Evolutionary conservation across 2,113 vertebrate genomes (phyloP), one percentile per base, ranked within the genome.

Genomic region (Tenrec ecaudatus): DNA sequence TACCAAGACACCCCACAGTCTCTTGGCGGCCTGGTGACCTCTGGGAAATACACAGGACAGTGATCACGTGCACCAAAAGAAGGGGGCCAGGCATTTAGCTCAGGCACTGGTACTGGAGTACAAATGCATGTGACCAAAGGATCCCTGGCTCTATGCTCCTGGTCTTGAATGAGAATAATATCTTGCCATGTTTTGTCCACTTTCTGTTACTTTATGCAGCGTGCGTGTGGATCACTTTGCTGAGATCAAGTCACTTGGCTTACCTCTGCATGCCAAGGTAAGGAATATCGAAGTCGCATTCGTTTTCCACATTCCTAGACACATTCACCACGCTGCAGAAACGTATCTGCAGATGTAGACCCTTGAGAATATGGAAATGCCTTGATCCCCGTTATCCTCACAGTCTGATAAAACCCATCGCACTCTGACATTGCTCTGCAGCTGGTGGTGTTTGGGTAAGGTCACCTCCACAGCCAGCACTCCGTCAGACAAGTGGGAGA

Each of bases 211-310:
- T 20, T 47, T 82, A 73, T 3, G 11, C 33, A 92, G 89, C 6
- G 68, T 93, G 43, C 64, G 47, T 57, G 88, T 77, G 31, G 40
- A 76, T 58, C 87, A 69, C 85, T 79, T 87, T 90, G 64, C 47
- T 73, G 84, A 77, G 64, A 86, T 78, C 89, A 82, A 9, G 36
- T 71, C 47, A 80, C 43, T 64, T 64, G 60, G 47, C 77, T 64
- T 77, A 3, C 47, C 71, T 86, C 25, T 71, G 47, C 47, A 53
- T 53, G 47, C 47, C 6, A 53, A 53, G 47, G 47, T 53, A 53
- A 53, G 47, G 9, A 53, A 53, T 53, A 53, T 53, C 6, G 80
- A 66, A 83, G 83, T 77, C 29, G 36, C 66, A 62, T 4, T 3
- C 53, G 19, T 27, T 88, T 73, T 62, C 79, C 36, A 47, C 36